These are phyloP conservation scores for Hyperoodon ampullatus DNA, from an alignment of 2,113 vertebrate genomes.

Conservation along the genomic window DNA sequence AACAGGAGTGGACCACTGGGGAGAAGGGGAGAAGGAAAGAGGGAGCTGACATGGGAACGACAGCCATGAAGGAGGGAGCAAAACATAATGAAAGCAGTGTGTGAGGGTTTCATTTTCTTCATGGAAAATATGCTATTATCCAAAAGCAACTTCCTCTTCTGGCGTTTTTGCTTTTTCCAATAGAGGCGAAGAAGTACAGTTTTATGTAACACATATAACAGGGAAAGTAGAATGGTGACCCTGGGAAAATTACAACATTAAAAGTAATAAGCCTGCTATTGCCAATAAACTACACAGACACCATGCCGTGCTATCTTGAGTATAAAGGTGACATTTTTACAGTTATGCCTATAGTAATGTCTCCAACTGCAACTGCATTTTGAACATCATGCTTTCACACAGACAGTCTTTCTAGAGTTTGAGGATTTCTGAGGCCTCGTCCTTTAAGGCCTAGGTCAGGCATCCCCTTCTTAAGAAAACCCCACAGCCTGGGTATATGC, in stretches of 20 bases:
- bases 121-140: conserved; percentile 58
- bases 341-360: conserved; percentile 46
- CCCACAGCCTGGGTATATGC: background rate
- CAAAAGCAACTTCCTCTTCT: conserved; percentile 34
- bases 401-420: conserved; percentile 26
- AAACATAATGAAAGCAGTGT: background rate
- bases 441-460: background rate
- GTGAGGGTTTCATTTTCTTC: conserved; percentile 25
- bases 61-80: background rate
- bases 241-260: conserved; percentile 72
- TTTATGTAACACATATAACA: conserved; percentile 71
- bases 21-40: background rate
- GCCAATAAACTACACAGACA: conserved; percentile 59
- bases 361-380: conserved; percentile 28
- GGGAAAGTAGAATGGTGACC: conserved; percentile 61
- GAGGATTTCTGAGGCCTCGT: background rate
- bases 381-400: background rate
- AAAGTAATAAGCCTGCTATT: conserved; percentile 69
- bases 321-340: conserved; percentile 70
- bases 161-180: conserved; percentile 50
- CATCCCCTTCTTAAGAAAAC: background rate
- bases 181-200: conserved; percentile 47
- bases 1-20: background rate
- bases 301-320: conserved; percentile 10
- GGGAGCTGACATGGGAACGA: background rate